Evolutionary conservation across 1,140 invertebrate species (phyloP).

Genomic region (Drusus annulatus): DNA sequence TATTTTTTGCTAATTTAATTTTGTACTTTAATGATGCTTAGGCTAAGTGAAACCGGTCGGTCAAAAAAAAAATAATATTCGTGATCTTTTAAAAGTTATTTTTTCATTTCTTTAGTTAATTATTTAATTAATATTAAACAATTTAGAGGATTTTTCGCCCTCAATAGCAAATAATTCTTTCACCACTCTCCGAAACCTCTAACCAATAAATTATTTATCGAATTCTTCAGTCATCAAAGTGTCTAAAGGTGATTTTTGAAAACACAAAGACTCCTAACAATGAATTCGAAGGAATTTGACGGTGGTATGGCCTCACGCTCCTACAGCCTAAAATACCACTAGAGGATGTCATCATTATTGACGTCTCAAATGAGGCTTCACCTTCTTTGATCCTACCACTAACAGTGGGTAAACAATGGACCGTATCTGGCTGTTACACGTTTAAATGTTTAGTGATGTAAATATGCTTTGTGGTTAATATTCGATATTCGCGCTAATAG

Average conservation of each 20-base stretch:
- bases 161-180: no score
- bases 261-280: constrained; percentile 28
- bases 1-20: no score
- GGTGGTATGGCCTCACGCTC: background rate
- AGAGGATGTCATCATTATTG: constrained; percentile 39
- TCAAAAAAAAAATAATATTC: no score
- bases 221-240: no score
- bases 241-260: constrained; percentile 11
- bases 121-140: no score
- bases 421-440: background rate
- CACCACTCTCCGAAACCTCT: no score
- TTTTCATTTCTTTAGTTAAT: no score
- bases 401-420: constrained; percentile 4
- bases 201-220: no score
- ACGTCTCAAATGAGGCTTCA: constrained; percentile 19
- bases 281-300: constrained; percentile 31
- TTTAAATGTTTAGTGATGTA: background rate
- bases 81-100: no score
- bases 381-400: constrained; percentile 15
- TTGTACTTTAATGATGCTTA: no score
- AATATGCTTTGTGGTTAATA: constrained; percentile 15
- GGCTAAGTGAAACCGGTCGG: no score
- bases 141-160: no score
- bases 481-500: background rate
- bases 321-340: constrained; percentile 47